Conservation (phyloP, 2,797 vertebrate genomes). For the Balearica regulorum region DNA sequence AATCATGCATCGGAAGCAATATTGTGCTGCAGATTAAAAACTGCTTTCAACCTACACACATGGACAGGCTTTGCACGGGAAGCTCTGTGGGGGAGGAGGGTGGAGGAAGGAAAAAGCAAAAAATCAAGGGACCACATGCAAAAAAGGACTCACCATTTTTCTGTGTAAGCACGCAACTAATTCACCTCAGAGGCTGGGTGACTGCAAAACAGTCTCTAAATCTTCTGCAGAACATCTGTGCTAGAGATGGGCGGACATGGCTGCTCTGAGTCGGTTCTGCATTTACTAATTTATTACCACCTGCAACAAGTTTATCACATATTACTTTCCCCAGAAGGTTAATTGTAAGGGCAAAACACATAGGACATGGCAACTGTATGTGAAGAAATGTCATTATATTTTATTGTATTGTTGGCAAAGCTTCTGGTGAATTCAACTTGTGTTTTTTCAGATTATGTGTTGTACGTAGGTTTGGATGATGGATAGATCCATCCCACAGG, state of each 20-base stretch:
- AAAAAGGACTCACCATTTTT: background rate
- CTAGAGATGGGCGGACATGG: constrained; percentile 15
- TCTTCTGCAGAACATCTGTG: constrained; percentile 66
- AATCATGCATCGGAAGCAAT: background rate
- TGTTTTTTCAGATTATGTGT: constrained; percentile 9
- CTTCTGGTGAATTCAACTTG: background rate
- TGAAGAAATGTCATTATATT: constrained; percentile 17
- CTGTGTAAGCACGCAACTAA: constrained; percentile 5
- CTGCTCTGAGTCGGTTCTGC: background rate
- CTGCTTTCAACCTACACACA: background rate
- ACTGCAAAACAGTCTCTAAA: constrained; percentile 49
- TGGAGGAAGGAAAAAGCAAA: background rate
- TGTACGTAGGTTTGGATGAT: background rate
- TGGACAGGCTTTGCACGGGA: background rate
- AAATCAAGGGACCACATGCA: background rate
- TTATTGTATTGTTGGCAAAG: background rate
- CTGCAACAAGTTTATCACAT: constrained; percentile 41
- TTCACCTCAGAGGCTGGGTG: constrained; percentile 18
- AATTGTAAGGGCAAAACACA: constrained; percentile 21
- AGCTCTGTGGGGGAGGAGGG: background rate
- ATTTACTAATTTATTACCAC: constrained; percentile 50
- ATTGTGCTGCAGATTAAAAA: background rate
- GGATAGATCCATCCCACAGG: background rate
- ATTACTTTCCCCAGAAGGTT: constrained; percentile 45
- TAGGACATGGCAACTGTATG: background rate